These are phyloP conservation scores for Stramonita haemastoma DNA, from an alignment of 2,888 invertebrate genomes.

Conservation along the genomic window DNA sequence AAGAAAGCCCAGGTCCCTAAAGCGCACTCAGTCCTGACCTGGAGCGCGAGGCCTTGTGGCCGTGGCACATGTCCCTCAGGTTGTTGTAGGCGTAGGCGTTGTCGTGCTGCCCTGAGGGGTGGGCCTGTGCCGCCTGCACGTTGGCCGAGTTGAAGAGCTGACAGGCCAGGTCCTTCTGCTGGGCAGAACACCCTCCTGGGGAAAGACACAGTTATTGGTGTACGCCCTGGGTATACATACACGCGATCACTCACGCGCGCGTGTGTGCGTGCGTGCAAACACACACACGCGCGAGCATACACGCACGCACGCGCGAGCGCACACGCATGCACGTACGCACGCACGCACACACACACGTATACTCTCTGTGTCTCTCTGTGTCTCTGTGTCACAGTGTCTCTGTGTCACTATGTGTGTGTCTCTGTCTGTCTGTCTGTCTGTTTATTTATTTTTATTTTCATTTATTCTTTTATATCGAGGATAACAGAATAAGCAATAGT, in stretches of 20 bases:
- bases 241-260: not conserved
- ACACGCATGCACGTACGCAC: not conserved
- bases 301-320: constrained; percentile 12
- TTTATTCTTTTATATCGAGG: no score
- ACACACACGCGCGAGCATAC: not conserved
- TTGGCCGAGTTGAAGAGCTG: constrained; percentile 36
- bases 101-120: constrained; percentile 61
- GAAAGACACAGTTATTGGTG: not conserved
- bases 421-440: no score
- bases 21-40: constrained; percentile 41
- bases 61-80: constrained; percentile 58
- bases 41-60: constrained; percentile 53
- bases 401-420: no score
- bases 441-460: no score
- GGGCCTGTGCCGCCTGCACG: constrained; percentile 40
- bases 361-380: no score
- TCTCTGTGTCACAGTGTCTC: no score
- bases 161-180: constrained; percentile 37
- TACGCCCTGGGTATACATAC: constrained; percentile 14
- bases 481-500: no score
- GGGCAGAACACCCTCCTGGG: not conserved
- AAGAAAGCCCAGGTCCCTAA: no score
- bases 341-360: not conserved
- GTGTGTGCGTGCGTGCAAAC: not conserved
- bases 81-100: constrained; percentile 61